These are phyloP conservation scores for Burhinus oedicnemus DNA, from an alignment of 2,113 vertebrate species.

Conservation along the genomic window DNA sequence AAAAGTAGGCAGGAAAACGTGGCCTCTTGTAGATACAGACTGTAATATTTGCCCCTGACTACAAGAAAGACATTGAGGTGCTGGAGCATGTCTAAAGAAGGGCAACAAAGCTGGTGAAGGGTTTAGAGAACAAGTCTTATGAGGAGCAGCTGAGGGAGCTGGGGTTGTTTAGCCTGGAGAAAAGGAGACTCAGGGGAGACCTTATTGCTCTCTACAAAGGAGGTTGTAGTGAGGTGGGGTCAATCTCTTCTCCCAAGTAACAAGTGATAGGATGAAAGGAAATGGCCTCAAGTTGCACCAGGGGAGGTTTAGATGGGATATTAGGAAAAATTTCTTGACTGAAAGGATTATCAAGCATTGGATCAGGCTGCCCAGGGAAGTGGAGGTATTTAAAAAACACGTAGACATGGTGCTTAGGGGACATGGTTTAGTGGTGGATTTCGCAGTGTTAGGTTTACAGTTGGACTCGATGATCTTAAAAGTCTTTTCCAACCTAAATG, in stretches of 20 bases:
- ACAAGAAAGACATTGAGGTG: background rate
- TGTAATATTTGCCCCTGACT: background rate
- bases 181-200: background rate
- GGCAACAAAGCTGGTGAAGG: background rate
- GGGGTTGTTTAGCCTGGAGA: background rate
- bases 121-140: background rate
- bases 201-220: background rate
- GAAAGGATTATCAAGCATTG: background rate
- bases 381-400: background rate
- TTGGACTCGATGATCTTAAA: background rate
- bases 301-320: background rate
- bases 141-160: background rate
- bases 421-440: background rate
- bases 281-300: background rate
- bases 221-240: too few species aligned
- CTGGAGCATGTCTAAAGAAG: background rate
- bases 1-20: background rate
- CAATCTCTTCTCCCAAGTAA: background rate
- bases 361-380: background rate
- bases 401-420: background rate
- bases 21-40: background rate
- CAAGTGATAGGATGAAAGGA: background rate
- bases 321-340: background rate
- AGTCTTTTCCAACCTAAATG: background rate
- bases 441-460: background rate